Base-by-base conservation (phyloP, 2,797 vertebrate genomes). In the Percopsis omiscomaycus region DNA sequence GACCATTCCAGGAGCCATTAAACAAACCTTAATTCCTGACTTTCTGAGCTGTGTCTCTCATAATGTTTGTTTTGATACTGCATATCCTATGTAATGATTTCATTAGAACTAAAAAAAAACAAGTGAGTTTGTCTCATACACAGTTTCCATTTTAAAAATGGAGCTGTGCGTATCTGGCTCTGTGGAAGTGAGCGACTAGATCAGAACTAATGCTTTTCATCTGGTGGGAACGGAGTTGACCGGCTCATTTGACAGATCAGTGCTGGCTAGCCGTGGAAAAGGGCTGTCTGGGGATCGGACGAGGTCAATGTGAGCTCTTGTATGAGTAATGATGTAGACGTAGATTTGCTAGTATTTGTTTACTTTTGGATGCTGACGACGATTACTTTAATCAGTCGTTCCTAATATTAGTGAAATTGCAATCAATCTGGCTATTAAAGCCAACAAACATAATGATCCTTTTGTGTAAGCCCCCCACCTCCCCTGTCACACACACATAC, bases 151-250 rank as follows among this genome's bases (percentile, higher is more conserved):
- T 80, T 81, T 77, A 83, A 80, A 80, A 63, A 49, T 2, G 55
- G 54, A 13, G 8, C 61, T 60, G 68, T 66, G 67, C 76, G 53
- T 77, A 74, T 81, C 72, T 77, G 69, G 78, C 68, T 47, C 32
- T 14, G 53, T 54, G 62, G 68, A 75, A 55, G 49, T 29, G 15
- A 75, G 63, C 30, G 45, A 68, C 66, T 68, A 78, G 80, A 82
- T 86, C 77, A 82, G 32, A 71, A 59, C n/a, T 83, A 81, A 84
- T 80, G 53, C 73, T 77, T 85, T 76, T 88, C 84, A 84, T 86
- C 75, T 84, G 80, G 73, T 61, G 64, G 63, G 58, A 65, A 68
- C 73, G 63, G 55, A 76, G 61, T 73, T 67, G 63, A 83, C 72
- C 63, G 65, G 70, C 78, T 73, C 49, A 68, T 68, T 80, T 77